phyloP scores from a whole-genome alignment of 2,888 invertebrate genomes.

The Tenthredo distinguenda region DNA sequence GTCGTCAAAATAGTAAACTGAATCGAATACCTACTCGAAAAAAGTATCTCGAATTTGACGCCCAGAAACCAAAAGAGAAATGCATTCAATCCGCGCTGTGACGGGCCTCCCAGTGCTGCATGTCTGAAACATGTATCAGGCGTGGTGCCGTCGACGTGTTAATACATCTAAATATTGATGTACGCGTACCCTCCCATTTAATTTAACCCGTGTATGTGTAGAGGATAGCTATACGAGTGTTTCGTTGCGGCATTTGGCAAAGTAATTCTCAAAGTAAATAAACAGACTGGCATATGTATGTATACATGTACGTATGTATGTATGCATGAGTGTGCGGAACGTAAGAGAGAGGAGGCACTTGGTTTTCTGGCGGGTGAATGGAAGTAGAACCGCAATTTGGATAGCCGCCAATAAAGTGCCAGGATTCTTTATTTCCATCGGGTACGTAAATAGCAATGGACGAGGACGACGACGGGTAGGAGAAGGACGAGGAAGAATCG shows the following conservation, averaged over 20 bases:
- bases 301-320: no score
- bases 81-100: not conserved
- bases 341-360: not conserved
- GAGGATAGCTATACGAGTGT: not conserved
- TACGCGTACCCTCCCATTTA: not conserved
- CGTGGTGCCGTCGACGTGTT: not conserved
- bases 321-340: not conserved
- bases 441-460: constrained; percentile 15
- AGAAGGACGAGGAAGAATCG: not conserved
- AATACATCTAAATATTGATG: not conserved
- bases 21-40: no score
- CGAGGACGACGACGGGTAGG: not conserved
- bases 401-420: constrained; percentile 27
- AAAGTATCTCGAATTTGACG: not conserved
- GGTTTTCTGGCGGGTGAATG: not conserved
- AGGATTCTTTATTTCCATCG: constrained; percentile 21
- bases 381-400: constrained; percentile 6
- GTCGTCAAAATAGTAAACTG: not conserved
- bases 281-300: not conserved
- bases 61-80: not conserved
- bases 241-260: not conserved
- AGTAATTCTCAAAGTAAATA: not conserved
- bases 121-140: not conserved
- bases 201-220: not conserved
- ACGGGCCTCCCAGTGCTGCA: not conserved